Percentiles rank a stretch among this genome's conserved stretches.
Evolutionary conservation across 2,113 vertebrate genomes (phyloP).

Genomic region (Rostratula benghalensis): DNA sequence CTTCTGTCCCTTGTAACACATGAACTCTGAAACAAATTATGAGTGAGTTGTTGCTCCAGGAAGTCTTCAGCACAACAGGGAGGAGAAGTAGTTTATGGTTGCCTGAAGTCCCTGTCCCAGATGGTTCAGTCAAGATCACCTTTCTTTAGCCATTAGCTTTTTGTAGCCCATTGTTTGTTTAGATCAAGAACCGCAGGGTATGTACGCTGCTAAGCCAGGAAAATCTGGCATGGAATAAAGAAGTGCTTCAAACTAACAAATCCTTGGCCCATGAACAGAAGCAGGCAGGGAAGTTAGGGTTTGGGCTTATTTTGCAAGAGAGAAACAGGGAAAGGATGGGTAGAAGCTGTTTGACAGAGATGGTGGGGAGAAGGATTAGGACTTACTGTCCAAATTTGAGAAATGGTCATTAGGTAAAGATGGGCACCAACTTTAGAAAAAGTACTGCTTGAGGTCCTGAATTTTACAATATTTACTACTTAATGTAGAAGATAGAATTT

Average conservation of each 20-base stretch:
- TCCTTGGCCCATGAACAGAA: background rate
- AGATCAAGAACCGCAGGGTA: background rate
- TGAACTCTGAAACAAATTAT: background rate
- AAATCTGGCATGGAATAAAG: background rate
- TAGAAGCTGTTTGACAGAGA: background rate
- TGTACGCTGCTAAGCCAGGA: background rate
- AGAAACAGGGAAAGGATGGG: background rate
- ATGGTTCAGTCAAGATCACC: background rate
- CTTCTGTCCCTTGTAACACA: background rate
- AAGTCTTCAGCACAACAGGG: background rate
- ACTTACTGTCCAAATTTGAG: background rate
- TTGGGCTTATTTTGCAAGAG: background rate
- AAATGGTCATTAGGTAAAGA: background rate
- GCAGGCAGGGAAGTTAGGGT: background rate
- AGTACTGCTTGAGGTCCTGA: background rate
- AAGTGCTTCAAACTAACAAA: background rate
- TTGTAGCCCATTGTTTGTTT: background rate
- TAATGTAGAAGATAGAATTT: background rate
- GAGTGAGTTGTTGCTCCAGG: background rate
- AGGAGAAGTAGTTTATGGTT: background rate
- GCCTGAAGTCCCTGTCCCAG: background rate
- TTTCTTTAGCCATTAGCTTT: background rate
- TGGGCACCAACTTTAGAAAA: background rate
- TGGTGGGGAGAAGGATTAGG: background rate
- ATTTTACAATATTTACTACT: background rate